Conservation (phyloP, 2,888 invertebrate genomes). For the Drepanosiphum platanoidis region DNA sequence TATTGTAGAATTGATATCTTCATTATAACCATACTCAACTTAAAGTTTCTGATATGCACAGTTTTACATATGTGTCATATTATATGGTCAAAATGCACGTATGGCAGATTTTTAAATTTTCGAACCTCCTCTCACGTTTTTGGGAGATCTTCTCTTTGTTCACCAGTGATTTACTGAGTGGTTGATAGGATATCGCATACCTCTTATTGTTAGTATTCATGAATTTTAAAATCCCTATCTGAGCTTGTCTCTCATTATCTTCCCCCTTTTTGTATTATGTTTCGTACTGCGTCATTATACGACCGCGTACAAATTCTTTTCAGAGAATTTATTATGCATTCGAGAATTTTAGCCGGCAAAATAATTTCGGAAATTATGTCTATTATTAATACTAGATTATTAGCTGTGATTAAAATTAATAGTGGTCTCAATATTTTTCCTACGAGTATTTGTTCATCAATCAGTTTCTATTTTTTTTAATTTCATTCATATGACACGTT, state of each 20-base stretch:
- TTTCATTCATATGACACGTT: not conserved
- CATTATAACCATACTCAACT: not conserved
- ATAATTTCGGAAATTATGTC: not conserved
- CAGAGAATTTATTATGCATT: not conserved
- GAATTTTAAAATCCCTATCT: conserved; percentile 37
- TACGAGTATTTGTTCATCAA: too few relatives aligned
- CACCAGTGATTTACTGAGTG: conserved; percentile 19
- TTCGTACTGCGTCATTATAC: conserved; percentile 27
- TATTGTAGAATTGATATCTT: not conserved
- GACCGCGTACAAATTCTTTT: conserved; percentile 1
- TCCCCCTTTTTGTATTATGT: conserved; percentile 43
- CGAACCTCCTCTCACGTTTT: not conserved
- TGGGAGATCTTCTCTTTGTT: conserved; percentile 5
- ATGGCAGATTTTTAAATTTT: not conserved
- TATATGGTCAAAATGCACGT: not conserved
- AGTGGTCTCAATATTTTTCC: not conserved
- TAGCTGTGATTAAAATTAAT: not conserved
- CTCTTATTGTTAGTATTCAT: conserved; percentile 22
- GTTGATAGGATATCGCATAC: conserved; percentile 23
- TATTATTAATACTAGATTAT: not conserved
- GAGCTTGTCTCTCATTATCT: conserved; percentile 7
- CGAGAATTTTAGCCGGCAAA: not conserved
- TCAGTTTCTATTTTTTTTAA: too few relatives aligned
- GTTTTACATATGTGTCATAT: not conserved
- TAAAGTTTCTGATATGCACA: not conserved